Conservation (phyloP, 2,797 vertebrate genomes). For the Adrianichthys oophorus region DNA sequence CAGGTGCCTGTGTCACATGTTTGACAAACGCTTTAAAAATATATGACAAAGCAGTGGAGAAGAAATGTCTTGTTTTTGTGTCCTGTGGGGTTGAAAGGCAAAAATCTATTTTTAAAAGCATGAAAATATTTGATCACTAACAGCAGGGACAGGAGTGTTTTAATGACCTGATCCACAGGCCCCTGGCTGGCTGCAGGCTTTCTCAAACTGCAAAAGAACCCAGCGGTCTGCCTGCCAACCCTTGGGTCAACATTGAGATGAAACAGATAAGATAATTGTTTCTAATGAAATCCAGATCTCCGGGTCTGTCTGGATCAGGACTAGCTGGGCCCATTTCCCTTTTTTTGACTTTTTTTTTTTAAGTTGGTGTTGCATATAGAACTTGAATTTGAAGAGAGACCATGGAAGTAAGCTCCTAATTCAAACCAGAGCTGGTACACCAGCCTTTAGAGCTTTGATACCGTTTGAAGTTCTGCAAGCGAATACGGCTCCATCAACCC, state of each 20-base stretch:
- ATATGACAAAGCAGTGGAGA: slow-evolving; percentile 12
- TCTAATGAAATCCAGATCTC: slow-evolving; percentile 99
- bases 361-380: slow-evolving; percentile 79
- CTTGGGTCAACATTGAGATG: slow-evolving; percentile 96
- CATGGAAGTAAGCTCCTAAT: slow-evolving; percentile 93
- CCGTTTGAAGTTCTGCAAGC: slow-evolving; percentile 97
- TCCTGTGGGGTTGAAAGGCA: slow-evolving; percentile 88
- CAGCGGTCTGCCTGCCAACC: slow-evolving; percentile 92
- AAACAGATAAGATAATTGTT: slow-evolving; percentile 99
- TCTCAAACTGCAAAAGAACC: slow-evolving; percentile 89
- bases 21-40: slow-evolving; percentile 57
- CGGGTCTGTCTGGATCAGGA: slow-evolving; percentile 76
- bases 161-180: slow-evolving; percentile 94
- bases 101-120: slow-evolving; percentile 98
- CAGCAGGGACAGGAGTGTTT: slow-evolving; percentile 95
- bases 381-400: slow-evolving; percentile 94
- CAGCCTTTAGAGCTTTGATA: slow-evolving; percentile 89
- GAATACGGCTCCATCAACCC: slow-evolving; percentile 89
- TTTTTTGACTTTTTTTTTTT: slow-evolving; percentile 55
- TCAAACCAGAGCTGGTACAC: slow-evolving; percentile 92
- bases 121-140: slow-evolving; percentile 97
- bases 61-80: slow-evolving; percentile 72
- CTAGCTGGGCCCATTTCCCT: slow-evolving; percentile 64
- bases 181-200: slow-evolving; percentile 86
- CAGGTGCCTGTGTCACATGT: slow-evolving; percentile 74